Percentiles rank a stretch among this genome's conserved stretches.
Conservation (phyloP, 2,113 vertebrate species). For the Aegithalos caudatus region DNA sequence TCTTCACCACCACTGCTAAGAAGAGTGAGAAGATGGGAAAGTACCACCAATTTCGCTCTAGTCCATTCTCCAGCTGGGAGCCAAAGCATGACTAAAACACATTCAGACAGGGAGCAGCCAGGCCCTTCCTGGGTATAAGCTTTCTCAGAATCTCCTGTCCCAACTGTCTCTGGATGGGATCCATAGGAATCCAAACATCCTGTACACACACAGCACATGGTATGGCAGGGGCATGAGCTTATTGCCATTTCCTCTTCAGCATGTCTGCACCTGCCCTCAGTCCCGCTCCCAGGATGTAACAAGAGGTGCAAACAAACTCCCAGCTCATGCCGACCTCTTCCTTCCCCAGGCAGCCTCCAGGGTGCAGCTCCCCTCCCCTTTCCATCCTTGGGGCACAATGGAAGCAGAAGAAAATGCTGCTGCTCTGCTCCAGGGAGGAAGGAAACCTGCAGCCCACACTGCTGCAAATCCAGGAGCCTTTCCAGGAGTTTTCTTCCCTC, state of each 20-base stretch:
- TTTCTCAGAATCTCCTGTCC: not conserved
- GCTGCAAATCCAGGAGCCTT: not conserved
- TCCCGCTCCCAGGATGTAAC: not conserved
- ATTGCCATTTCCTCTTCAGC: not conserved
- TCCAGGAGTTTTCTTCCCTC: not conserved
- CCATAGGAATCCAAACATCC: constrained; percentile 13
- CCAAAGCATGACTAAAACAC: not conserved
- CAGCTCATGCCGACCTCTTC: not conserved
- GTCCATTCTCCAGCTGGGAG: not conserved
- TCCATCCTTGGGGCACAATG: not conserved
- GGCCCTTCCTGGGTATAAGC: not conserved
- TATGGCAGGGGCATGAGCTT: fast-evolving
- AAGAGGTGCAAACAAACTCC: not conserved
- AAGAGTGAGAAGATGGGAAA: not conserved
- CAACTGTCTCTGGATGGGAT: fast-evolving
- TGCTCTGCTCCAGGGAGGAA: not conserved
- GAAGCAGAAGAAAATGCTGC: not conserved
- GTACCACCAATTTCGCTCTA: not conserved
- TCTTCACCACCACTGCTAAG: not conserved
- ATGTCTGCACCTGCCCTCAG: not conserved
- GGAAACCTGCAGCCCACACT: not conserved
- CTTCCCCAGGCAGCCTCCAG: fast-evolving
- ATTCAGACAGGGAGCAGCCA: not conserved
- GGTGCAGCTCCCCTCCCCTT: not conserved
- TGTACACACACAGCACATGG: not conserved